Conservation (phyloP, 1,140 invertebrate species). For the Carcinoscorpius rotundicauda region DNA sequence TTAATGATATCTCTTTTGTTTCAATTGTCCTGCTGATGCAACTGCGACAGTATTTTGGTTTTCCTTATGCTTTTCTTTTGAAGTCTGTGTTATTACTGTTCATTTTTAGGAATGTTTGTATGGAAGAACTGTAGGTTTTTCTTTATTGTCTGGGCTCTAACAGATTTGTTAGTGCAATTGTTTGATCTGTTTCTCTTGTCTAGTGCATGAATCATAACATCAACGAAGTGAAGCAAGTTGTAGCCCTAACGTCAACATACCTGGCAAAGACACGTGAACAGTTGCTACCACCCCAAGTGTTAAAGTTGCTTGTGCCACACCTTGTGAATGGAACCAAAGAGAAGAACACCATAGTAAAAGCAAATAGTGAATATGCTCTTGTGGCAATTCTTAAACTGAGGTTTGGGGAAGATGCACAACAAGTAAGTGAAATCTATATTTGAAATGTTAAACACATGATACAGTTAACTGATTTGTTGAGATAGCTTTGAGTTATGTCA, state of each 20-base stretch:
- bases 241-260: constrained; percentile 64
- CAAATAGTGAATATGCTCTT: constrained; percentile 82
- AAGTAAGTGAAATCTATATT: constrained; percentile 41
- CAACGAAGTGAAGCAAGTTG: constrained; percentile 88
- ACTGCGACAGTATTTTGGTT: no score
- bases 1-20: no score
- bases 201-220: constrained; percentile 69
- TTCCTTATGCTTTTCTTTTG: no score
- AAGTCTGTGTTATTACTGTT: no score
- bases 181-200: no score
- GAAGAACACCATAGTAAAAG: constrained; percentile 88
- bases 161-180: no score
- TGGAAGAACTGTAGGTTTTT: no score
- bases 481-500: background rate
- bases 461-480: no score
- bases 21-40: no score
- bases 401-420: constrained; percentile 52
- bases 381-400: constrained; percentile 68
- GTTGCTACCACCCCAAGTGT: constrained; percentile 50
- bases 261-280: constrained; percentile 46
- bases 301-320: constrained; percentile 69
- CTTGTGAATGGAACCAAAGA: constrained; percentile 95
- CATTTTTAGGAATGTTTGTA: no score
- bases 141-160: no score
- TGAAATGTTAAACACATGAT: no score